Base-by-base conservation (phyloP, 2,797 vertebrate species). In the Ceryle rudis region DNA sequence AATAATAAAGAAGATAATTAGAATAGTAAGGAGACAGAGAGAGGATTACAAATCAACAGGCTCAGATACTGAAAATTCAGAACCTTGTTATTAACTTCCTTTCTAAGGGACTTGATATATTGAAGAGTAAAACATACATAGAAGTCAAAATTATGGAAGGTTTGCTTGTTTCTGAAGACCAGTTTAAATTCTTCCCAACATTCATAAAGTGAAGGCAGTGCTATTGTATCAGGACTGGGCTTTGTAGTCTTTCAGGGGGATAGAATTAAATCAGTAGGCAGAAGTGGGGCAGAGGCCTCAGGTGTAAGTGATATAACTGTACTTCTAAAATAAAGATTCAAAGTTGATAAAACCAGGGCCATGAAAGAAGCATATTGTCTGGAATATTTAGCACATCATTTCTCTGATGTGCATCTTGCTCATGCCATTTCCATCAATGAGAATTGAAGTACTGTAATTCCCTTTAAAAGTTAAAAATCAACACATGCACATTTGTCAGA, bases 381-480 rank as follows among this genome's bases (percentile, higher is more conserved):
- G 61, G 37, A 90, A 67, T n/a, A 81, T 64, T 78, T 54, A 65
- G 46, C 20, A 54, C 26, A 35, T 41, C 1, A 9, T 78, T 89
- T 85, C 37, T 74, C 58, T 74, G 41, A 85, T 85, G 31, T 78
- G 49, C 6, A 8, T 55, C 65, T 71, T 37, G 21, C 7, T 39
- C 9, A 5, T 35, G 14, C 14, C 25, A 17, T 78, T 92, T 95
- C 83, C 0, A 1, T 64, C 39, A 64, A 44, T 26, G 44, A 87
- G 28, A 85, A 61, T 61, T 80, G 64, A 85, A 89, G 18, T 13
- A 28, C 64, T 57, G 1, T 42, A 47, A 37, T 77, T 82, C 22
- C 44, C 13, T 80, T 70, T 60, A 93, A 82, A 89, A 37, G 47
- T 69, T 92, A 89, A 95, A 89, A 92, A 84, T 77, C 58, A 70